phyloP scores from a whole-genome alignment of 1,140 invertebrate genomes.

The Plodia interpunctella region DNA sequence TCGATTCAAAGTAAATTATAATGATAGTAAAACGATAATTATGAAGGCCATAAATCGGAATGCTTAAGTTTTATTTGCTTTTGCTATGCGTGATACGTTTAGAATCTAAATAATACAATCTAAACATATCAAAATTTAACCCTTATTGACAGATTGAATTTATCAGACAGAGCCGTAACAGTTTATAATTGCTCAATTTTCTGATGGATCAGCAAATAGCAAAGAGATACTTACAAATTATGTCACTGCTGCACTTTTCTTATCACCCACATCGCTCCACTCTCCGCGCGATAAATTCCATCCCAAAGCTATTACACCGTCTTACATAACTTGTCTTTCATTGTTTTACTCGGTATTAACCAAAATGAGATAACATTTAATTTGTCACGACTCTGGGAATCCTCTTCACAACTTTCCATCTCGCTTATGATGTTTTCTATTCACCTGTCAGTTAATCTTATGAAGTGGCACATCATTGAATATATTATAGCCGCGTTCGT shows the following conservation, averaged over 20 bases:
- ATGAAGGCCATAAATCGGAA: neutral
- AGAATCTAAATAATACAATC: neutral
- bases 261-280: slow-evolving; percentile 3
- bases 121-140: no score
- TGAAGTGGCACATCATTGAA: slow-evolving; percentile 19
- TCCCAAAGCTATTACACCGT: neutral
- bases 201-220: neutral
- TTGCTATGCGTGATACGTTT: neutral
- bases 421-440: slow-evolving; percentile 19
- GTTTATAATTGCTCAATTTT: no score
- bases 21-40: neutral
- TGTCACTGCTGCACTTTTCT: neutral
- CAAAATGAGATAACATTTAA: slow-evolving; percentile 48
- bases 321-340: slow-evolving; percentile 20
- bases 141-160: no score
- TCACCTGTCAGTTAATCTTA: slow-evolving; percentile 22
- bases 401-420: slow-evolving; percentile 39
- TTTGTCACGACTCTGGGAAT: slow-evolving; percentile 42
- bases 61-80: no score
- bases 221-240: neutral
- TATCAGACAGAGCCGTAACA: no score
- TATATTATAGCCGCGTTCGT: slow-evolving; percentile 3
- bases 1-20: neutral
- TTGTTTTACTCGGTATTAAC: slow-evolving; percentile 38
- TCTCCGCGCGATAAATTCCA: slow-evolving; percentile 1